Percentiles rank a stretch among this genome's conserved stretches.
Evolutionary conservation across 1,140 invertebrate genomes (phyloP).

Genomic region (Papilio xuthus): DNA sequence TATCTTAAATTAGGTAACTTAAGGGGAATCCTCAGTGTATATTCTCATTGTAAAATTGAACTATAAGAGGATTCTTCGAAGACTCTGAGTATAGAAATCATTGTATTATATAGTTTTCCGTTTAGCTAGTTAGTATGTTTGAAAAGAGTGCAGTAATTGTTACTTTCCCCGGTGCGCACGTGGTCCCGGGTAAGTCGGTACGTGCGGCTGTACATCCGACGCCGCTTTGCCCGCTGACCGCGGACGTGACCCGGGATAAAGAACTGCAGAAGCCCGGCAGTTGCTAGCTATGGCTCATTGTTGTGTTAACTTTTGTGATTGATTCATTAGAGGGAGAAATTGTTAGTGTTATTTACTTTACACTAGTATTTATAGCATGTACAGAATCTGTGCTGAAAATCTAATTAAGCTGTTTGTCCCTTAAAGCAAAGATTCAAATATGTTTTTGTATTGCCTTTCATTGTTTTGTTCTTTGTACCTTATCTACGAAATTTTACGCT

Average conservation of each 20-base stretch:
- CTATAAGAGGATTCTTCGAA: too few relatives aligned
- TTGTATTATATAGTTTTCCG: neutral
- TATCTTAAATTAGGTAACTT: too few relatives aligned
- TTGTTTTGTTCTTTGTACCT: neutral
- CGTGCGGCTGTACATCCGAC: constrained; percentile 40
- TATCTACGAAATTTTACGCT: neutral
- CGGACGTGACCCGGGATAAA: constrained; percentile 45
- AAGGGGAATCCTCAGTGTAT: too few relatives aligned
- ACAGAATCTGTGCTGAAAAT: too few relatives aligned
- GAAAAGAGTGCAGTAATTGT: neutral
- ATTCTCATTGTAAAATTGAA: too few relatives aligned
- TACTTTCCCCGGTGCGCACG: neutral
- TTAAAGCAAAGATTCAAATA: too few relatives aligned
- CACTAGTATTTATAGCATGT: too few relatives aligned
- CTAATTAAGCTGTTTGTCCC: too few relatives aligned
- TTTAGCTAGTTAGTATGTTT: neutral
- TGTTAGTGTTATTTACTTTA: neutral
- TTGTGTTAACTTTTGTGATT: neutral
- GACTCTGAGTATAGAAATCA: neutral
- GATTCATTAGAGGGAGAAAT: neutral
- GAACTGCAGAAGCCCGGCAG: constrained; percentile 4
- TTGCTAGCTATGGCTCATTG: neutral
- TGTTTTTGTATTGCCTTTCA: neutral
- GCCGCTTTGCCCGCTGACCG: constrained; percentile 41
- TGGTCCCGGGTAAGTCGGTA: constrained; percentile 12